Base-by-base conservation (phyloP, 2,888 invertebrate species). In the Ophioninae sp. region DNA sequence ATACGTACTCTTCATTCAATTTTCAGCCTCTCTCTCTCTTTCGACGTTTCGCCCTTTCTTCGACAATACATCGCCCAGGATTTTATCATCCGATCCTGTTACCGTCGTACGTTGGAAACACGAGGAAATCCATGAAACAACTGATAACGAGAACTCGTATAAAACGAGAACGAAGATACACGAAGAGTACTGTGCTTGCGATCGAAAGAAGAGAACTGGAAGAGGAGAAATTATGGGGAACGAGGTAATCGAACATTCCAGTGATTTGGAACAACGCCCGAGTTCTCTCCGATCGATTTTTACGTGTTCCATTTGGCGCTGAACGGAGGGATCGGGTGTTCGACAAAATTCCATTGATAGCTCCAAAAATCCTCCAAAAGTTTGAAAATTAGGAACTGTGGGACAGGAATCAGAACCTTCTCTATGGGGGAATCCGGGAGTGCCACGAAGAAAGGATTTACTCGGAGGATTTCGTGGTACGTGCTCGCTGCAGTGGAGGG, bases 61-160 rank as follows among this genome's bases (percentile, higher is more conserved):
- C 59, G 21, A 21, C 50, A 50, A 21, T 68, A 50, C 57, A 67
- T 76, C 37, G 41, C 21, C 39, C 62, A 75, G 70, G 84, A 81
- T 84, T 81, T 81, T 72, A 84, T 84, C 83, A 74, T 81, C 81
- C 83, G 77, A 84, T 81, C 59, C 70, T 76, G 75, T 67, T 69
- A 50, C 56, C 21, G 56, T 7, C 13, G 72, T 64, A 72, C 76
- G 64, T 79, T 84, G 74, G 72, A 84, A 84, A 84, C 70, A 84
- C 70, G 57, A 59, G 56, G 73, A 81, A 78, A 74, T 57, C 30
- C 50, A 65, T 57, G 13, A 50, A 61, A 64, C 56, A 62, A 73
- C 39, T 62, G 64, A 73, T 78, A 56, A 78, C 68, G 62, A 72
- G 72, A 83, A 72, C 70, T 17, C 50, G 41, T 41, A 72, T 41